Percentiles rank a stretch among this genome's conserved stretches.
Evolutionary conservation across 37 sponge, comb jelly and placozoan species (phyloP).

Genomic region (Sycon ciliatum): DNA sequence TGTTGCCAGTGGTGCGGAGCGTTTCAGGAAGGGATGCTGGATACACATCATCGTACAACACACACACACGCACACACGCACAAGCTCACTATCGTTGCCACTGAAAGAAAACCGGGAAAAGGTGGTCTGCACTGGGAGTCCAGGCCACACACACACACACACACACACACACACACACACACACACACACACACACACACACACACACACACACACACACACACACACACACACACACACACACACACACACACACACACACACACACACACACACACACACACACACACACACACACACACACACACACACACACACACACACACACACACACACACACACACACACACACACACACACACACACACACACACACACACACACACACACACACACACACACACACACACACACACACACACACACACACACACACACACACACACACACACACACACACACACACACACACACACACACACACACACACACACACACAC

Average conservation of each 20-base stretch:
- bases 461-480: constrained; percentile 1
- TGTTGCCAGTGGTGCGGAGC: too few species aligned
- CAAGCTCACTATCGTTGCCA: too few species aligned
- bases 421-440: neutral
- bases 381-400: constrained; percentile 5
- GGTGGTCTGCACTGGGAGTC: too few species aligned
- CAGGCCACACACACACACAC: too few species aligned
- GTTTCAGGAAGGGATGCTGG: too few species aligned
- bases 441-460: constrained; percentile 1
- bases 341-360: constrained; percentile 1
- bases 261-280: constrained; percentile 5
- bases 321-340: constrained; percentile 9
- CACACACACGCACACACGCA: too few species aligned
- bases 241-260: constrained; percentile 5
- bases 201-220: constrained; percentile 12
- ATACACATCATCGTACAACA: too few species aligned
- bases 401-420: neutral
- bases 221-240: constrained; percentile 5
- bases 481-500: neutral
- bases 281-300: constrained; percentile 11
- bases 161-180: too few species aligned
- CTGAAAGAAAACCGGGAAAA: too few species aligned
- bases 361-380: neutral
- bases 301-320: neutral
- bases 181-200: constrained; percentile 16